Conservation (phyloP, 2,113 vertebrate species). For the Salvelinus sp. region DNA sequence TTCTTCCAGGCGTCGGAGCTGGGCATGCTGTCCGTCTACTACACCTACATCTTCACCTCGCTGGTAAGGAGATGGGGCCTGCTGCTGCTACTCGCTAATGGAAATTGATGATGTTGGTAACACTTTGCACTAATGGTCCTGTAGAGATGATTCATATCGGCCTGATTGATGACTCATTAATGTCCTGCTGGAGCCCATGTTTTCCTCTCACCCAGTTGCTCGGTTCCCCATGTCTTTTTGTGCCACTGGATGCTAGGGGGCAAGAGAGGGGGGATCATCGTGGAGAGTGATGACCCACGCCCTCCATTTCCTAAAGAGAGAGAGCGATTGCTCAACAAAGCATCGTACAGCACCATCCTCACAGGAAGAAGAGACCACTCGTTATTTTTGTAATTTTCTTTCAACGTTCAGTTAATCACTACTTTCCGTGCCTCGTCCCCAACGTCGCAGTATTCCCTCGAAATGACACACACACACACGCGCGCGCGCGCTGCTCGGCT, state of each 20-base stretch:
- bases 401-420: no score
- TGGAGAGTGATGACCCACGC: not conserved
- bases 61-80: conserved; percentile 82
- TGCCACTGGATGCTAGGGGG: conserved; percentile 2
- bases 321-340: not conserved
- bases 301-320: not conserved
- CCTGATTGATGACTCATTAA: conserved; percentile 67
- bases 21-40: conserved; percentile 96
- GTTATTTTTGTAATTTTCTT: no score
- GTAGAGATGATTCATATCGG: conserved; percentile 59
- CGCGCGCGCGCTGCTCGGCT: no score
- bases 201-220: not conserved
- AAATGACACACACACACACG: no score
- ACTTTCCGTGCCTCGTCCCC: no score
- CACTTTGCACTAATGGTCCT: conserved; percentile 61
- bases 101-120: conserved; percentile 65
- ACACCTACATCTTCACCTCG: conserved; percentile 99
- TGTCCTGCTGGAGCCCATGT: not conserved
- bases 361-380: no score
- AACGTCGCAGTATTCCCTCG: no score
- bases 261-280: not conserved
- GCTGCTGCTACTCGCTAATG: conserved; percentile 52
- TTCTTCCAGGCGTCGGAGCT: conserved; percentile 90
- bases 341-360: not conserved
- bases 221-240: no score